Conservation (phyloP, 2,113 vertebrate species). For the Campylorhamphus procurvoides region DNA sequence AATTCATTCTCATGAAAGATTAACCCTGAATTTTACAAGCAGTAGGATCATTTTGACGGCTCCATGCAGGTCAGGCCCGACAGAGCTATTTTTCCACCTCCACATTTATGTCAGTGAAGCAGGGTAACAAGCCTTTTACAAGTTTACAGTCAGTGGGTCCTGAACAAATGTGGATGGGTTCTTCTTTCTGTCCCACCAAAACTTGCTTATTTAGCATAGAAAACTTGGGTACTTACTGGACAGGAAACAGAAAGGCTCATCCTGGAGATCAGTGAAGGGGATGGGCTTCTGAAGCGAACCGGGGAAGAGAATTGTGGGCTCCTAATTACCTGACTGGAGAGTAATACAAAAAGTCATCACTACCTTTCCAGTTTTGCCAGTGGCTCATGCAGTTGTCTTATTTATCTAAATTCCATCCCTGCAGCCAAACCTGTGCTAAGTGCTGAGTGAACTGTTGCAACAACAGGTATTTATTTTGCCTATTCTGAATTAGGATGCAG, state of each 20-base stretch:
- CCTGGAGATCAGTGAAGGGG: neutral
- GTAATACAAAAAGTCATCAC: neutral
- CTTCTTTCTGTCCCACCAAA: neutral
- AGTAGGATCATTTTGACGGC: neutral
- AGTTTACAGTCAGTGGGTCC: neutral
- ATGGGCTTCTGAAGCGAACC: neutral
- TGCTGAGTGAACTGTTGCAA: neutral
- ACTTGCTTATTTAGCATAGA: neutral
- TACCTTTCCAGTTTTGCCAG: neutral
- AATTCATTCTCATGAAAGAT: neutral
- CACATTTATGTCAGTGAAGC: neutral
- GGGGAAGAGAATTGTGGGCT: neutral
- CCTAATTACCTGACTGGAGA: rapidly evolving
- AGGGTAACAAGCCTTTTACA: neutral
- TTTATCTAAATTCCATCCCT: neutral
- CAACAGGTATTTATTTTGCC: neutral
- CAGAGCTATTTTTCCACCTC: neutral
- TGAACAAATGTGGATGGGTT: neutral
- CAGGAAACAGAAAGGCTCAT: neutral
- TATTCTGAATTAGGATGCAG: neutral
- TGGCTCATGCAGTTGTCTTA: neutral
- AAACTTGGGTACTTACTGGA: neutral
- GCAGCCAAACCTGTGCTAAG: neutral
- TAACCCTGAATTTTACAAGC: neutral
- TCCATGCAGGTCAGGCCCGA: neutral